Evolutionary conservation across 2,797 vertebrate species (phyloP).

Genomic region (Sandelia bainsii): DNA sequence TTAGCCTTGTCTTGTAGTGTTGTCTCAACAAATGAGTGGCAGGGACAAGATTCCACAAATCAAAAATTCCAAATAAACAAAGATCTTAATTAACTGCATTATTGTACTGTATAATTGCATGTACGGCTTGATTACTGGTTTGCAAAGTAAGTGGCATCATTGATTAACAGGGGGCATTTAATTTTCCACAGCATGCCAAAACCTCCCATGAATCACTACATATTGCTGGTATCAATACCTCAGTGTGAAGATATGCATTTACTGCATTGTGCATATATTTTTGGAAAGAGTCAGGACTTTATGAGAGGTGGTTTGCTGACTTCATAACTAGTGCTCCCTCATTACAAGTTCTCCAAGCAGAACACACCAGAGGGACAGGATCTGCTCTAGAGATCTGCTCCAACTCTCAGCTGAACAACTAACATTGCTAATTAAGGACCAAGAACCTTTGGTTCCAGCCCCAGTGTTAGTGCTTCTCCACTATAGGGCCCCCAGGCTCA

Average conservation of each 20-base stretch:
- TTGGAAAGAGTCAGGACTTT: conserved; percentile 14
- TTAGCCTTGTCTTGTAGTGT: background rate
- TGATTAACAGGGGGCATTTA: conserved; percentile 23
- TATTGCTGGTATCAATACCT: conserved; percentile 3
- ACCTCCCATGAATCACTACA: conserved; percentile 4
- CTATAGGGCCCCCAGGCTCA: conserved; percentile 55
- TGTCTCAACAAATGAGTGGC: background rate
- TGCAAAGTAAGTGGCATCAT: conserved; percentile 37
- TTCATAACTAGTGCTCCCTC: conserved; percentile 41
- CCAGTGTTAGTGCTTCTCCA: conserved; percentile 44
- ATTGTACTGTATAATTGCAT: conserved; percentile 30
- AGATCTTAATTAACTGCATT: conserved; percentile 30
- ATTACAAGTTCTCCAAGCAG: conserved; percentile 61
- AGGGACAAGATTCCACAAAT: conserved; percentile 1
- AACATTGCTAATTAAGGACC: conserved; percentile 72
- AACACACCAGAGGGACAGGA: conserved; percentile 62
- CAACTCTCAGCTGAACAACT: conserved; percentile 56
- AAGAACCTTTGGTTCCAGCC: conserved; percentile 47
- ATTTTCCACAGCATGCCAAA: conserved; percentile 18
- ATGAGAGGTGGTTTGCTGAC: conserved; percentile 41
- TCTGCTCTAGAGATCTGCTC: conserved; percentile 59
- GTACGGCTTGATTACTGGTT: conserved; percentile 12
- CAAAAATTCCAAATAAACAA: conserved; percentile 25
- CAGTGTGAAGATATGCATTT: conserved; percentile 27
- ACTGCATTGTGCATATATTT: conserved; percentile 21